A percentile compares a stretch with the other conserved stretches of the same genome.
These are phyloP conservation scores for Scomber scombrus DNA, from an alignment of 2,113 vertebrate genomes.

Conservation along the genomic window DNA sequence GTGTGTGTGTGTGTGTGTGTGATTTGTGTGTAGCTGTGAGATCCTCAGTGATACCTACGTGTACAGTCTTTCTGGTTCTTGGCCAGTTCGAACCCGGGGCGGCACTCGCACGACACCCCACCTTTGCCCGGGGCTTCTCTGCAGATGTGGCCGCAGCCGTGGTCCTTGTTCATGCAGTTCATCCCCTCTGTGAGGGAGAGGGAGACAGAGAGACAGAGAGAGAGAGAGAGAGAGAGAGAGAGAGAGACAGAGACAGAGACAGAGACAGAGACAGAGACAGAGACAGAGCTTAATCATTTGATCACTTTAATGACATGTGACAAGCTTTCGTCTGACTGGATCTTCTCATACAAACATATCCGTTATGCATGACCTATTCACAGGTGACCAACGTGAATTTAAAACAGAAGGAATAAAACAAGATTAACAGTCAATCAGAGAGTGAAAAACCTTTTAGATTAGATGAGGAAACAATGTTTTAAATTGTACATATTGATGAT, in stretches of 20 bases:
- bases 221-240: constrained; percentile 34
- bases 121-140: constrained; percentile 95
- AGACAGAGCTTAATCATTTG: too few relatives aligned
- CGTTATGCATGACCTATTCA: too few relatives aligned
- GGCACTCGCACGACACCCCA: constrained; percentile 97
- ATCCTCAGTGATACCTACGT: constrained; percentile 89
- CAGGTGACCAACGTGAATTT: too few relatives aligned
- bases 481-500: too few relatives aligned
- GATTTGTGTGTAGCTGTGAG: neutral
- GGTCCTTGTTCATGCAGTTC: constrained; percentile 99
- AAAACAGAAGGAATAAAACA: too few relatives aligned
- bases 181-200: constrained; percentile 92
- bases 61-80: constrained; percentile 98
- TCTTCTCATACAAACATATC: too few relatives aligned
- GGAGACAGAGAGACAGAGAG: constrained; percentile 63
- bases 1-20: constrained; percentile 3
- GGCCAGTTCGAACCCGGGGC: constrained; percentile 97
- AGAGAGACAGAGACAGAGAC: constrained; percentile 59
- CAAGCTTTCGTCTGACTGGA: too few relatives aligned
- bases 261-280: constrained; percentile 41
- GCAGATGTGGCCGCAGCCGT: constrained; percentile 98
- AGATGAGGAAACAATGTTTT: too few relatives aligned
- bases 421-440: too few relatives aligned
- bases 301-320: too few relatives aligned
- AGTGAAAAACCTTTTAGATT: too few relatives aligned